Conservation (phyloP, 2,797 vertebrate genomes). For the Acipenser oxyrinchus region DNA sequence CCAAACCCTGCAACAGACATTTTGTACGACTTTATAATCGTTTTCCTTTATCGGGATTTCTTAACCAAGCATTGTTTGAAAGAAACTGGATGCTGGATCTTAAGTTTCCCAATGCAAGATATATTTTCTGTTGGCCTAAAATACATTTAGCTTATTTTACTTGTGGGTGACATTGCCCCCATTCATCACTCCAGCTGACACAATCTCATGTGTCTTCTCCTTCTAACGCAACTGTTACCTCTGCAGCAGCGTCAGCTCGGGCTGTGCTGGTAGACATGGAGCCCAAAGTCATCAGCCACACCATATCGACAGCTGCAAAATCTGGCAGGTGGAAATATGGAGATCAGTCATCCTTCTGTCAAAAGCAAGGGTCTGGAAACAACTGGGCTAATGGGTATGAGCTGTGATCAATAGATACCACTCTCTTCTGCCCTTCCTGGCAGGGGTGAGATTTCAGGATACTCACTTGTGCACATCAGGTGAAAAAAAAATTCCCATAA, state of each 20-base stretch:
- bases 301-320: slow-evolving; percentile 58
- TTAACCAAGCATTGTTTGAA: no score
- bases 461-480: background rate
- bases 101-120: no score
- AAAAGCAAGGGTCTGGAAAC: slow-evolving; percentile 94
- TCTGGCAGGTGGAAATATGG: slow-evolving; percentile 77
- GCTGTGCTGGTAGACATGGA: slow-evolving; percentile 95
- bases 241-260: slow-evolving; percentile 63
- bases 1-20: no score
- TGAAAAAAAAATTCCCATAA: no score
- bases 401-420: background rate
- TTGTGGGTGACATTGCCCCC: background rate
- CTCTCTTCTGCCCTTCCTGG: background rate
- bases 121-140: background rate
- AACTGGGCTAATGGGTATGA: slow-evolving; percentile 96
- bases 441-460: slow-evolving; percentile 4
- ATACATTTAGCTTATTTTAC: background rate
- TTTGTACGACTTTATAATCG: no score
- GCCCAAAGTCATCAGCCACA: slow-evolving; percentile 84
- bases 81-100: no score
- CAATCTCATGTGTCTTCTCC: background rate
- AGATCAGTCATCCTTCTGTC: slow-evolving; percentile 70
- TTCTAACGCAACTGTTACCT: background rate
- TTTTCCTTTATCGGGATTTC: no score
- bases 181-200: background rate